Evolutionary conservation across 2,888 invertebrate genomes (phyloP).

Genomic region (Anagyrus pseudococci): DNA sequence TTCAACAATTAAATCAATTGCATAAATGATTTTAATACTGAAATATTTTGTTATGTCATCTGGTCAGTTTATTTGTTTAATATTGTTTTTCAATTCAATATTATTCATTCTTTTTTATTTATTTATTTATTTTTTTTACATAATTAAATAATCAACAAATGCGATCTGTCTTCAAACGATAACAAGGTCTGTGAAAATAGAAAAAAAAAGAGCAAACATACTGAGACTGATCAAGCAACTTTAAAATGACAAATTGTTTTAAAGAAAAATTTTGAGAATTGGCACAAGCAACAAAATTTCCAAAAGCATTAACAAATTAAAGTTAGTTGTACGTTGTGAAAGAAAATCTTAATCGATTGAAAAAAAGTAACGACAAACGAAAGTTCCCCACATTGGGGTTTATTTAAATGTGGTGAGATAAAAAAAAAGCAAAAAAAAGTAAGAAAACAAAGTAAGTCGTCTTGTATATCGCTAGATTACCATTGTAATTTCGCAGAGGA

Average conservation of each 20-base stretch:
- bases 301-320: constrained; percentile 1
- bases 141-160: too few relatives aligned
- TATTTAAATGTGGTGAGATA: constrained; percentile 27
- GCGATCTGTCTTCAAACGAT: constrained; percentile 15
- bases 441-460: neutral
- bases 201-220: too few relatives aligned
- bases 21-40: neutral
- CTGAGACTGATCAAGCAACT: constrained; percentile 24
- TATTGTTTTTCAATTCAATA: too few relatives aligned
- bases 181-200: constrained; percentile 16
- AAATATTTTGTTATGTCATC: too few relatives aligned
- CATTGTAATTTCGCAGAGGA: constrained; percentile 21
- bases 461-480: constrained; percentile 17
- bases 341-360: constrained; percentile 6
- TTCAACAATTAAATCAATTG: constrained; percentile 6
- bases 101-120: too few relatives aligned
- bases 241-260: neutral
- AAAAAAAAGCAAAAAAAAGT: too few relatives aligned
- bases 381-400: constrained; percentile 37
- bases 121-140: too few relatives aligned
- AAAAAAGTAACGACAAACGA: constrained; percentile 8
- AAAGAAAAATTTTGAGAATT: constrained; percentile 9
- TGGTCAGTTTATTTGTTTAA: too few relatives aligned
- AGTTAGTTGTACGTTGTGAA: constrained; percentile 6
- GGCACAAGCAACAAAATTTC: constrained; percentile 6